Conservation (phyloP, 2,113 vertebrate species). For the Equus przewalskii region DNA sequence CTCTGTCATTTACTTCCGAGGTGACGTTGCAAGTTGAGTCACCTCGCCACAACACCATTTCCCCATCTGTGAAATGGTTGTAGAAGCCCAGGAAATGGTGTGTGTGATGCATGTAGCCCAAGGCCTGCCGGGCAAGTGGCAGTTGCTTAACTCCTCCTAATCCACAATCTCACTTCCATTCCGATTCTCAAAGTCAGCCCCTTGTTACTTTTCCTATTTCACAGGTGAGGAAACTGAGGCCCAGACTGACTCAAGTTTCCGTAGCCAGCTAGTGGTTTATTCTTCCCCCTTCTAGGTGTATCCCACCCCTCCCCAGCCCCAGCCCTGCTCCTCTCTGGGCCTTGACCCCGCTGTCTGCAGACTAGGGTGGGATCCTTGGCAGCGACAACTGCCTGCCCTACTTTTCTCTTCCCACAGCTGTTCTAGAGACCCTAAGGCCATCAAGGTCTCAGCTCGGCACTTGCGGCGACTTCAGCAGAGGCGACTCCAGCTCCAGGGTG, state of each 20-base stretch:
- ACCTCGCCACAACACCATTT: not conserved
- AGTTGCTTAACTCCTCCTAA: not conserved
- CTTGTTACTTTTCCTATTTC: not conserved
- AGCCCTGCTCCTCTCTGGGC: not conserved
- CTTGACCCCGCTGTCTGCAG: not conserved
- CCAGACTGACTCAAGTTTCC: not conserved
- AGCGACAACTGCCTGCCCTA: not conserved
- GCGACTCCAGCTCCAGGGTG: not conserved
- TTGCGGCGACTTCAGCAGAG: slow-evolving; percentile 46
- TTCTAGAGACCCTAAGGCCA: slow-evolving; percentile 48
- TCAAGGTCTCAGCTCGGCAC: slow-evolving; percentile 65
- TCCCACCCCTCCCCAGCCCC: not conserved
- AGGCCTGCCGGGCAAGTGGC: not conserved
- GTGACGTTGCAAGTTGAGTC: not conserved
- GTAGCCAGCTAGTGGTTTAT: not conserved
- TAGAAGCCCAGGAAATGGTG: not conserved
- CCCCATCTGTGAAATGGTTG: not conserved
- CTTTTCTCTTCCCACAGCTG: slow-evolving; percentile 78
- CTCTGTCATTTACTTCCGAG: not conserved
- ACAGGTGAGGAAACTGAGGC: not conserved
- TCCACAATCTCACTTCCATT: not conserved
- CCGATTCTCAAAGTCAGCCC: not conserved
- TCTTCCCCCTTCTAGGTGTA: not conserved
- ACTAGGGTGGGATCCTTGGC: not conserved
- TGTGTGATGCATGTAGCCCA: not conserved